A percentile compares a stretch with the other conserved stretches of the same genome.
phyloP scores from a whole-genome alignment of 2,113 vertebrate species.

The Procavia capensis region DNA sequence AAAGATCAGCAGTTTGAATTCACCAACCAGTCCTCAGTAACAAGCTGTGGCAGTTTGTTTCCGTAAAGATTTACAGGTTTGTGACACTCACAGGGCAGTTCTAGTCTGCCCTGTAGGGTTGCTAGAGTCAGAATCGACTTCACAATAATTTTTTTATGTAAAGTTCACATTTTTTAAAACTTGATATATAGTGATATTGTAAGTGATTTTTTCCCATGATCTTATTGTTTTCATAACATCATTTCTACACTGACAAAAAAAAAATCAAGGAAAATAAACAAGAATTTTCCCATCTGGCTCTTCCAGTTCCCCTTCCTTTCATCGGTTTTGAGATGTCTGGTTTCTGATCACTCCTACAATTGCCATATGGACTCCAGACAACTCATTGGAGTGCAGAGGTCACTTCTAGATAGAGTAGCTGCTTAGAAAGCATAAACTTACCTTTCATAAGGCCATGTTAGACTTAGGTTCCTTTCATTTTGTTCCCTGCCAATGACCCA shows the following conservation, averaged over 20 bases:
- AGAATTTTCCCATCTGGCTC: neutral
- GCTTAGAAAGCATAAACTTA: neutral
- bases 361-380: neutral
- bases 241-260: neutral
- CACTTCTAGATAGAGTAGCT: neutral
- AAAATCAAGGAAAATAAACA: conserved; percentile 8
- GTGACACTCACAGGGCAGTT: too few species aligned
- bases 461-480: conserved; percentile 15
- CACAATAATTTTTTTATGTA: too few species aligned
- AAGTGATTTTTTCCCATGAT: conserved; percentile 31
- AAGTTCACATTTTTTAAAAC: too few species aligned
- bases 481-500: neutral
- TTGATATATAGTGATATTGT: neutral
- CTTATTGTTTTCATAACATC: conserved; percentile 18
- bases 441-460: neutral
- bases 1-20: neutral
- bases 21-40: too few species aligned
- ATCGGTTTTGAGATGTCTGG: neutral
- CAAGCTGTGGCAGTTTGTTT: too few species aligned
- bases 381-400: neutral
- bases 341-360: neutral
- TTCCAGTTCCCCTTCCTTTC: neutral
- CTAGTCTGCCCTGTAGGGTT: too few species aligned
- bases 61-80: too few species aligned
- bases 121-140: too few species aligned